Conservation (phyloP, 37 sponge, comb jelly and placozoan genomes). For the Crambe crambe region DNA sequence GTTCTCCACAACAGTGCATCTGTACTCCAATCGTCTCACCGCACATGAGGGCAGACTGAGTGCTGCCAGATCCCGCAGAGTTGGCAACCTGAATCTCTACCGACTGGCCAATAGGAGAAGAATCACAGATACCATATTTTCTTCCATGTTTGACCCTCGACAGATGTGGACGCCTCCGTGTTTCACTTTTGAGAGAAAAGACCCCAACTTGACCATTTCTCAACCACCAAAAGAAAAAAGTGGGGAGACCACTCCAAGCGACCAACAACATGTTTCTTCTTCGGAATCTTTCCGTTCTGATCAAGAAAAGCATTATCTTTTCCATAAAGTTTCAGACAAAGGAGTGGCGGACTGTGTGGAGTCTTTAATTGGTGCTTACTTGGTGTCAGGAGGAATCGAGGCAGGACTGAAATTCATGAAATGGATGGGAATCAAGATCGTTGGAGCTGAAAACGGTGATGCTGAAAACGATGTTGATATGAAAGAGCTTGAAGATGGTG, state of each 20-base stretch:
- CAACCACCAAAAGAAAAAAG: not conserved
- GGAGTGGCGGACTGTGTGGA: constrained; percentile 93
- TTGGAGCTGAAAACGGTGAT: not conserved
- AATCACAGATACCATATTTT: constrained; percentile 24
- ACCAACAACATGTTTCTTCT: not conserved
- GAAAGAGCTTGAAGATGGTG: not conserved
- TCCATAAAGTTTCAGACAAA: constrained; percentile 86
- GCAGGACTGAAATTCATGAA: constrained; percentile 70
- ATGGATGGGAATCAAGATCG: constrained; percentile 70
- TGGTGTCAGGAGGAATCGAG: constrained; percentile 79
- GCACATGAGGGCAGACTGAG: constrained; percentile 83
- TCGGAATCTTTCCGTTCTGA: not conserved
- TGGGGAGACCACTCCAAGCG: not conserved
- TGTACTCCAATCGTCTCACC: constrained; percentile 50
- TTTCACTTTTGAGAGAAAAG: constrained; percentile 8
- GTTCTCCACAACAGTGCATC: constrained; percentile 64
- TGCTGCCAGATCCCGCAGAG: constrained; percentile 32
- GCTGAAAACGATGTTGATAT: not conserved
- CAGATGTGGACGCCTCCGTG: constrained; percentile 70
- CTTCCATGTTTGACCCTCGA: constrained; percentile 35
- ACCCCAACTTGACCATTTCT: not conserved
- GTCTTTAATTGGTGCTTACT: constrained; percentile 86
- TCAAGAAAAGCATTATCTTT: constrained; percentile 9
- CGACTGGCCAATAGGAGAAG: constrained; percentile 42
- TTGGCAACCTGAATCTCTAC: constrained; percentile 82